phyloP scores from a whole-genome alignment of 2,797 vertebrate genomes.

The Neosilurus hyrtlii region DNA sequence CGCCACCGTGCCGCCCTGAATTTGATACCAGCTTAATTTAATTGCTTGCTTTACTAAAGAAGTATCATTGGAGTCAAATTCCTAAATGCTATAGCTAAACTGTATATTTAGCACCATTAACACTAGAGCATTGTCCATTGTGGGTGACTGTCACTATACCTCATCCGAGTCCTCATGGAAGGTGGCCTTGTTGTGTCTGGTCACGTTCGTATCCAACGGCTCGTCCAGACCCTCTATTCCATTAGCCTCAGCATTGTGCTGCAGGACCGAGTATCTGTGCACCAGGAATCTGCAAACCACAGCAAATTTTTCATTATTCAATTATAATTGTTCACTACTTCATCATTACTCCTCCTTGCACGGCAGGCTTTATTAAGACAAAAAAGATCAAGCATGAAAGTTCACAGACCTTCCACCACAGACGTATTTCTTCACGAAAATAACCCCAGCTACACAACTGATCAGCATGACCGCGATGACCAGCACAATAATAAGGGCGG shows the following conservation, averaged over 20 bases:
- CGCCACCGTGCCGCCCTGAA: no score
- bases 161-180: conserved; percentile 94
- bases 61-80: background rate
- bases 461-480: conserved; percentile 78
- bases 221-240: conserved; percentile 76
- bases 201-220: conserved; percentile 69
- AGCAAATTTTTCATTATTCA: background rate
- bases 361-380: background rate
- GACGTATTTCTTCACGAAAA: conserved; percentile 90
- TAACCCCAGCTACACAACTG: conserved; percentile 70
- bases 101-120: no score
- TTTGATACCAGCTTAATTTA: background rate
- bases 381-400: background rate
- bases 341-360: background rate
- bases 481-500: conserved; percentile 75
- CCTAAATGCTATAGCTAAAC: background rate
- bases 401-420: conserved; percentile 87
- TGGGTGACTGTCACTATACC: conserved; percentile 64
- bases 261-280: conserved; percentile 88
- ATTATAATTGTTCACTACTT: background rate
- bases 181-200: conserved; percentile 71
- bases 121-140: background rate
- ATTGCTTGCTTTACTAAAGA: background rate
- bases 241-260: conserved; percentile 81
- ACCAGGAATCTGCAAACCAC: conserved; percentile 83